A percentile compares a stretch with the other conserved stretches of the same genome.
These are phyloP conservation scores for Pyxicephalus adspersus DNA, from an alignment of 2,113 vertebrate genomes.

Conservation along the genomic window DNA sequence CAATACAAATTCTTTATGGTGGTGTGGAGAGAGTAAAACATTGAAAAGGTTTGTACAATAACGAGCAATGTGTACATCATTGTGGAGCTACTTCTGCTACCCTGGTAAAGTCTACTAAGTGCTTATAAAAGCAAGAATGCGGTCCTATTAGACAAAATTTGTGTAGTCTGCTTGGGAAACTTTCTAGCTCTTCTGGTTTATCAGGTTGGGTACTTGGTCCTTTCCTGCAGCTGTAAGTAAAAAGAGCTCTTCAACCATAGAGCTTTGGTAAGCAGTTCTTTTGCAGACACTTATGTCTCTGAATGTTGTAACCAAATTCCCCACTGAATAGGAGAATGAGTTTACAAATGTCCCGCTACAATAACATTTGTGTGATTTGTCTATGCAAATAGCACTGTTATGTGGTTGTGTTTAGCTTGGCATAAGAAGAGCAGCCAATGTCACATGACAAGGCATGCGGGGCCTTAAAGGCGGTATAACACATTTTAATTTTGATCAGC, in stretches of 20 bases:
- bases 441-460: no score
- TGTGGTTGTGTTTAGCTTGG: no score
- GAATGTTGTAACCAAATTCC: not conserved
- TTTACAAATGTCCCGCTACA: not conserved
- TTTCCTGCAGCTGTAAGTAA: not conserved
- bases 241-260: not conserved
- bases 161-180: not conserved
- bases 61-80: no score
- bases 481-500: no score
- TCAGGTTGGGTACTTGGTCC: not conserved
- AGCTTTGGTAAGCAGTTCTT: not conserved
- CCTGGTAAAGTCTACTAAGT: no score
- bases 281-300: not conserved
- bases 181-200: slow-evolving; percentile 19
- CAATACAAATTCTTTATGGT: no score
- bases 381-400: not conserved
- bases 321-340: not conserved
- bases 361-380: not conserved
- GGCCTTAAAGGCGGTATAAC: no score
- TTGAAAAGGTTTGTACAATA: no score
- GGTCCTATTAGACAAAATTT: not conserved
- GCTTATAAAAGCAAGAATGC: not conserved
- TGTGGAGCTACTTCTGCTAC: no score
- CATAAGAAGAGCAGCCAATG: no score
- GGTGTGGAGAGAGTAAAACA: no score